Conservation (phyloP, 2,888 invertebrate species). For the Thyatira batis region DNA sequence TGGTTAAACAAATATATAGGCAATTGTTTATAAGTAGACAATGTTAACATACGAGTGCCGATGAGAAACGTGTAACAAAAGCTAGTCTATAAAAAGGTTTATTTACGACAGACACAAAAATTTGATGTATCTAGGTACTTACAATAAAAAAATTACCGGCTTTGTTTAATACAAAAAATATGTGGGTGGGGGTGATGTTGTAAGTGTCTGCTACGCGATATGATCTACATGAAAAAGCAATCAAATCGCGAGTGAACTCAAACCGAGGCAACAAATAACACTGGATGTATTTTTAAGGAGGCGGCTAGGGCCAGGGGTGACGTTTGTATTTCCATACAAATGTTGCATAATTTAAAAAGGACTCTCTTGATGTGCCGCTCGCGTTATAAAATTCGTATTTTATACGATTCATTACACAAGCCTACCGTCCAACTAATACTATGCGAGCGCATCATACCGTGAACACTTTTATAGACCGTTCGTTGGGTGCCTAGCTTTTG, state of each 20-base stretch:
- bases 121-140: too few relatives aligned
- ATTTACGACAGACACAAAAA: too few relatives aligned
- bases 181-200: constrained; percentile 16
- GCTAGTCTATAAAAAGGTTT: too few relatives aligned
- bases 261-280: constrained; percentile 71
- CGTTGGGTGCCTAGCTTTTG: background rate
- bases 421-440: constrained; percentile 21
- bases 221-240: constrained; percentile 79
- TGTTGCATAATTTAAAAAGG: constrained; percentile 78
- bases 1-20: too few relatives aligned
- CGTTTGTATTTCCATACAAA: constrained; percentile 77
- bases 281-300: constrained; percentile 73
- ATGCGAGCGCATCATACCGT: constrained; percentile 2
- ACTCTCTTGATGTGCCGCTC: constrained; percentile 50
- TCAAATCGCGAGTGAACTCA: constrained; percentile 69
- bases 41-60: too few relatives aligned
- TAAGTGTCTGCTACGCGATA: constrained; percentile 32
- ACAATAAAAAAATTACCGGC: constrained; percentile 1
- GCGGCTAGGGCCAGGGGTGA: constrained; percentile 52
- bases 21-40: too few relatives aligned
- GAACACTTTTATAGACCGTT: background rate
- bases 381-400: constrained; percentile 63
- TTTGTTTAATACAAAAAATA: constrained; percentile 22
- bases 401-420: constrained; percentile 51
- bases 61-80: too few relatives aligned